Conservation (phyloP, 2,888 invertebrate species). For the Chloroclystis v-ata region DNA sequence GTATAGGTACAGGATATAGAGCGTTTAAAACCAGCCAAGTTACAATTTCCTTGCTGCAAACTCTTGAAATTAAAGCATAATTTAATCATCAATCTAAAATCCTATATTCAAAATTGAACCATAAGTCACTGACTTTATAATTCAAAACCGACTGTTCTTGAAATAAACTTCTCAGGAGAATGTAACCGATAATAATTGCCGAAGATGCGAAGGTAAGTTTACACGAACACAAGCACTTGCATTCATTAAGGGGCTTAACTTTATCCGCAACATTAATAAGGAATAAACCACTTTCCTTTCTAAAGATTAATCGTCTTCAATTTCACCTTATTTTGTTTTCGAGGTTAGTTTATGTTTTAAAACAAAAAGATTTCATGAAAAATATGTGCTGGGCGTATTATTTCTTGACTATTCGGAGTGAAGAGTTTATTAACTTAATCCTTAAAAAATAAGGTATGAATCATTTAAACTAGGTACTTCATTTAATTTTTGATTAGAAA, state of each 20-base stretch:
- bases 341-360: no score
- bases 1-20: no score
- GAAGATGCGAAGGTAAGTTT: slow-evolving; percentile 53
- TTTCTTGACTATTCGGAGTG: no score
- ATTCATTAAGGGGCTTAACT: slow-evolving; percentile 73
- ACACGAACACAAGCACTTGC: slow-evolving; percentile 61
- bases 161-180: slow-evolving; percentile 26
- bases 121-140: not conserved
- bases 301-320: slow-evolving; percentile 58
- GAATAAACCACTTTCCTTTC: slow-evolving; percentile 60
- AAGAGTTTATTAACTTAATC: no score
- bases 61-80: not conserved
- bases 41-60: no score
- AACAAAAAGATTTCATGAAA: no score
- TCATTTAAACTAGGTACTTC: no score
- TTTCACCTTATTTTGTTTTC: no score
- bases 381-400: no score
- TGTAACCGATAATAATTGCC: slow-evolving; percentile 66
- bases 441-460: no score
- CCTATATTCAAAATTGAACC: not conserved
- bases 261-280: slow-evolving; percentile 69
- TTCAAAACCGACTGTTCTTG: not conserved
- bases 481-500: no score
- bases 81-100: not conserved
- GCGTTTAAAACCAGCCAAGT: no score